These are phyloP conservation scores for Centropristis striata DNA, from an alignment of 2,113 vertebrate species.

Conservation along the genomic window DNA sequence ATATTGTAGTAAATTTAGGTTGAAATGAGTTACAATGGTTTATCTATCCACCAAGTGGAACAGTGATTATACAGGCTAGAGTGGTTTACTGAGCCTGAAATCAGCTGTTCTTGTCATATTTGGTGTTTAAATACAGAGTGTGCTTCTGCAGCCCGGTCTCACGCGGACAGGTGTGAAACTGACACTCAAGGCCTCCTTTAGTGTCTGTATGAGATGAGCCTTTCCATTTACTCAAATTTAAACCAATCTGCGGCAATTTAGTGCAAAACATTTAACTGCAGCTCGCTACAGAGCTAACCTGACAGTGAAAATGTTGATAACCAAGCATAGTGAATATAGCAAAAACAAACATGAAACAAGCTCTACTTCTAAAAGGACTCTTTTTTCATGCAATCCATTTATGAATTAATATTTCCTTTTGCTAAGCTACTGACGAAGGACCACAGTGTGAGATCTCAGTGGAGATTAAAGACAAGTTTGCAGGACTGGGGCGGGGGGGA, in stretches of 20 bases:
- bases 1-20: no score
- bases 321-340: background rate
- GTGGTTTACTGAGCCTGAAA: no score
- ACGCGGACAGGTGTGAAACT: no score
- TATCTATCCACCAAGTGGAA: no score
- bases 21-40: no score
- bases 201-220: no score
- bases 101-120: no score
- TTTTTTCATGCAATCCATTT: slow-evolving; percentile 3
- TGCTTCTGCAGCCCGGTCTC: no score
- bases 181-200: no score
- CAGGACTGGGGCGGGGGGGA: slow-evolving; percentile 9
- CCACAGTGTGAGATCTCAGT: slow-evolving; percentile 18
- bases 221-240: no score
- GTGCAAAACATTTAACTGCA: background rate
- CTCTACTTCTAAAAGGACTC: background rate
- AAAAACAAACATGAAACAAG: slow-evolving; percentile 14
- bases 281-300: background rate
- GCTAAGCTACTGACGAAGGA: background rate
- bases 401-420: slow-evolving; percentile 12
- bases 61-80: no score
- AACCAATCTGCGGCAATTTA: background rate
- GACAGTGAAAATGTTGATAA: background rate
- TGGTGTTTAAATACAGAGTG: no score
- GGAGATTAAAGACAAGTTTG: slow-evolving; percentile 39